These are phyloP conservation scores for Drosophila virilis DNA, from an alignment of 1,140 invertebrate species.

Conservation along the genomic window DNA sequence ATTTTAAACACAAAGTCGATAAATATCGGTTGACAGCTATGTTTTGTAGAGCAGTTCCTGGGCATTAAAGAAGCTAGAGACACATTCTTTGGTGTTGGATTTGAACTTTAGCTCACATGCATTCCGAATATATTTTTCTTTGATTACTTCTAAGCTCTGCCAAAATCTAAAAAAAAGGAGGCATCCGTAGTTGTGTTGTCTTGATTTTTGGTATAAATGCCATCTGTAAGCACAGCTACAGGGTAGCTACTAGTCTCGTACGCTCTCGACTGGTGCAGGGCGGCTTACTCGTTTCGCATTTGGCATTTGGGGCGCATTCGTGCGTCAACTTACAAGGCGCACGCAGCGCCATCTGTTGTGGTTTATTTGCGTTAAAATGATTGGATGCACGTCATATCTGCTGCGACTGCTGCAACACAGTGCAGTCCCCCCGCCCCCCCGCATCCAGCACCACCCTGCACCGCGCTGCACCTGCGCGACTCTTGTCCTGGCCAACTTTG, in stretches of 20 bases:
- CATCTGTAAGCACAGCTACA: background rate
- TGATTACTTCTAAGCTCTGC: too few species aligned
- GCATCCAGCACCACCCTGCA: background rate
- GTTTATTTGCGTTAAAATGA: constrained; percentile 83
- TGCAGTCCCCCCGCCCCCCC: constrained; percentile 3
- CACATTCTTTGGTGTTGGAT: too few species aligned
- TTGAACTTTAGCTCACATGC: too few species aligned
- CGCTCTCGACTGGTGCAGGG: background rate
- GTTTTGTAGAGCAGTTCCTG: too few species aligned
- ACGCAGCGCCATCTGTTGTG: constrained; percentile 79
- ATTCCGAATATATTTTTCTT: too few species aligned
- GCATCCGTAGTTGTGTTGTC: too few species aligned
- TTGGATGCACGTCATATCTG: constrained; percentile 81
- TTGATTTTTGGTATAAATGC: too few species aligned
- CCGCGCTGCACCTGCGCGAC: background rate
- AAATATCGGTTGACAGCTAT: too few species aligned
- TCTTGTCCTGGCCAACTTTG: constrained; percentile 33
- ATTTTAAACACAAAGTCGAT: too few species aligned
- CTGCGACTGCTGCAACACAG: constrained; percentile 45
- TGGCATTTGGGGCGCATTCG: constrained; percentile 46
- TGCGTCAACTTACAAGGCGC: constrained; percentile 75
- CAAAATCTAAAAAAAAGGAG: too few species aligned
- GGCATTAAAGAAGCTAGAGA: too few species aligned
- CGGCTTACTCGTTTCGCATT: constrained; percentile 6
- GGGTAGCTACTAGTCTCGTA: background rate